Conservation (phyloP, 1,140 invertebrate genomes). For the Zophobas atratus region DNA sequence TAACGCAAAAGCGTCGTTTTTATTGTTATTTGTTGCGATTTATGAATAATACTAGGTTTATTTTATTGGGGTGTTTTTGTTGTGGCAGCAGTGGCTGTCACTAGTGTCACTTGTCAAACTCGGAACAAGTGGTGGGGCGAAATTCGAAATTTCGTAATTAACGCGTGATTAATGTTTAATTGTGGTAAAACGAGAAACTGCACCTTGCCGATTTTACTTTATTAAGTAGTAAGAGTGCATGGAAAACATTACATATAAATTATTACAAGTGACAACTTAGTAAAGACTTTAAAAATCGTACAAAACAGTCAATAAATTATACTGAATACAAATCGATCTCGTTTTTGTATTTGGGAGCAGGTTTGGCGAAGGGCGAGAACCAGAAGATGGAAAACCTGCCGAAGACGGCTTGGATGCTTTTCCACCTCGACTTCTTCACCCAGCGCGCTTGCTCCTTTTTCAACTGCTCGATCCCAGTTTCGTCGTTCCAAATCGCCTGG, state of each 20-base stretch:
- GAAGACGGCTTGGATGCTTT: conserved; percentile 95
- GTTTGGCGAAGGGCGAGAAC: conserved; percentile 95
- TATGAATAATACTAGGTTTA: background rate
- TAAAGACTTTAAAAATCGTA: background rate
- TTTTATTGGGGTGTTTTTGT: background rate
- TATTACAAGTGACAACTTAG: conserved; percentile 3
- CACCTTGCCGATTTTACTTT: too few species aligned
- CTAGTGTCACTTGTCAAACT: too few species aligned
- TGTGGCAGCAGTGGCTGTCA: background rate
- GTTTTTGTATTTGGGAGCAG: conserved; percentile 81
- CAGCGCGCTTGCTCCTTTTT: conserved; percentile 95
- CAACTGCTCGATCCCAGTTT: conserved; percentile 96
- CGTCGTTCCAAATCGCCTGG: conserved; percentile 99
- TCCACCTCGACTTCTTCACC: conserved; percentile 92
- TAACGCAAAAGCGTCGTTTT: background rate
- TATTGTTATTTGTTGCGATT: background rate
- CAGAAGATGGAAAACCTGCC: conserved; percentile 93
- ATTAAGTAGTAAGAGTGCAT: background rate
- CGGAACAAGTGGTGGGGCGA: too few species aligned
- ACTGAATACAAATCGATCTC: conserved; percentile 86
- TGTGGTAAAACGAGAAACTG: too few species aligned
- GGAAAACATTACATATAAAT: conserved; percentile 23
- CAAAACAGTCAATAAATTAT: conserved; percentile 64
- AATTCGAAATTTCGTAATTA: too few species aligned
- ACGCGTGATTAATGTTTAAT: too few species aligned